Base-by-base conservation (phyloP, 2,113 vertebrate species). In the Heteronetta atricapilla region DNA sequence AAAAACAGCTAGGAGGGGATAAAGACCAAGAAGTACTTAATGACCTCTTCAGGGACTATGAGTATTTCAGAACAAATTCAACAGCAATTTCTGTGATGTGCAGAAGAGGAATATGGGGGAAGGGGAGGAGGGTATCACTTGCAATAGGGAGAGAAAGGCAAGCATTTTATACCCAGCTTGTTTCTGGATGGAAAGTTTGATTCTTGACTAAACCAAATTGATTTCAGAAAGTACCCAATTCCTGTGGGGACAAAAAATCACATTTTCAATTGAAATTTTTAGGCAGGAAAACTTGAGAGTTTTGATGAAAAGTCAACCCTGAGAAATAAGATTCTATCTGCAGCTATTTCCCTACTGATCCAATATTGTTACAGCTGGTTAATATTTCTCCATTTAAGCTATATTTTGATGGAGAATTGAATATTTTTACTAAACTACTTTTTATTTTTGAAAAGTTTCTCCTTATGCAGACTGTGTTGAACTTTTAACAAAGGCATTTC, bases 341-440 rank as follows among this genome's bases (percentile, higher is more conserved):
- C 59, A 88, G 89, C 56, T 25, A 81, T 94, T 96, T 96, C 88
- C 88, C 93, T 93, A 82, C 84, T 91, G 82, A 88, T 80, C 76
- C 85, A 58, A 72, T 88, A 88, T 90, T 92, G 90, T 89, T 96
- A 92, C 38, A 92, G 69, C 73, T 86, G 60, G 76, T 93, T 96
- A 93, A 81, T 95, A 95, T 90, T 95, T 97, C 89, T 87, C 86
- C 83, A 78, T 93, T 93, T 94, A 94, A 96, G 77, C 34, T 78
- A 31, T 75, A 90, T 92, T 93, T 97, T 96, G 92, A 86, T 75
- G 69, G 80, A 86, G 81, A 93, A 95, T 64, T 93, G 73, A 94
- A 82, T 92, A 88, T 62, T 93, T 96, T 90, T 84, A 55, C 86
- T 78, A 60, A 96, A 86, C 42, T 55, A 29, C 17, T 86, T 19